These are phyloP conservation scores for Hiodon alosoides DNA, from an alignment of 2,113 vertebrate genomes.

Conservation along the genomic window DNA sequence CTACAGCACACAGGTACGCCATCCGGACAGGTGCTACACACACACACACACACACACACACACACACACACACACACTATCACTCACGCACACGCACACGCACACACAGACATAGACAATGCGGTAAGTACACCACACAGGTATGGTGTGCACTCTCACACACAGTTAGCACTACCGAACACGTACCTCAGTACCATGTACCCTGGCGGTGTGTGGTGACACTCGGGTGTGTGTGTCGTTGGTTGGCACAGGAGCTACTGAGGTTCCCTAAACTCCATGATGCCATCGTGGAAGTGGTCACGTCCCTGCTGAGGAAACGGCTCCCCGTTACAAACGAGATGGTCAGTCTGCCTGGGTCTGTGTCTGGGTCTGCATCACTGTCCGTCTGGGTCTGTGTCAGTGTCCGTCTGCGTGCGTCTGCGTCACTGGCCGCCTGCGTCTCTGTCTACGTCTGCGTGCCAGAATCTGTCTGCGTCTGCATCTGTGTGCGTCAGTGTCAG, in stretches of 20 bases:
- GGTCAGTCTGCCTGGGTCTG: constrained; percentile 66
- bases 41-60: too few species aligned
- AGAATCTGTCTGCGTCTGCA: too few species aligned
- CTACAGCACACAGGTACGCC: not conserved
- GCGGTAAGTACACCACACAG: not conserved
- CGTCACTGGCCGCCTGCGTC: too few species aligned
- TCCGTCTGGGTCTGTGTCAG: too few species aligned
- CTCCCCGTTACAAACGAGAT: constrained; percentile 97
- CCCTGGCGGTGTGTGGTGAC: too few species aligned
- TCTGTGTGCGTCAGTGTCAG: too few species aligned
- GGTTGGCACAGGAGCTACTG: constrained; percentile 75
- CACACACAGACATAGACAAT: not conserved
- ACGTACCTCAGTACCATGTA: not conserved
- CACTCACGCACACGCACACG: not conserved
- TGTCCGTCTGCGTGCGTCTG: too few species aligned
- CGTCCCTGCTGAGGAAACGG: constrained; percentile 84
- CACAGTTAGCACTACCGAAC: not conserved
- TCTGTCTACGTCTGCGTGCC: too few species aligned
- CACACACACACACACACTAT: too few species aligned
- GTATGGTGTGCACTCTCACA: not conserved
- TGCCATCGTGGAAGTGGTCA: constrained; percentile 96
- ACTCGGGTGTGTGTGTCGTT: not conserved
- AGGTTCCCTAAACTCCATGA: constrained; percentile 96
- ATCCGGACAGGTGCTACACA: too few species aligned
- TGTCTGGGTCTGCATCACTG: not conserved